A percentile compares a stretch with the other conserved stretches of the same genome.
These are phyloP conservation scores for Pogona vitticeps DNA, from an alignment of 2,113 vertebrate species.

Conservation along the genomic window DNA sequence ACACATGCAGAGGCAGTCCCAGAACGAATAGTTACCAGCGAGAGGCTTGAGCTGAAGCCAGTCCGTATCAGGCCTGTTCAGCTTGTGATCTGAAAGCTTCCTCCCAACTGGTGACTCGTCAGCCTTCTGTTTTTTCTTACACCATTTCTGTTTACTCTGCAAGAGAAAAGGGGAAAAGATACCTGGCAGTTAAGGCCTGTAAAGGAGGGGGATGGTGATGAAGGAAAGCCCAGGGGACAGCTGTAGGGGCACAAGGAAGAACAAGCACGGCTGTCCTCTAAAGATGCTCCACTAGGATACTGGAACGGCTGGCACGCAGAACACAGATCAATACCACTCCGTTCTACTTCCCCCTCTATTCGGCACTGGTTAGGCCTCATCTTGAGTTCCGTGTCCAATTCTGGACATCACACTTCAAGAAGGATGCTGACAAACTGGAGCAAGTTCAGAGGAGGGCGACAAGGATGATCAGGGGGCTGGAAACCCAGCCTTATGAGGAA, in stretches of 20 bases:
- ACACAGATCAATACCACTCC: neutral
- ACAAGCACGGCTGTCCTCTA: neutral
- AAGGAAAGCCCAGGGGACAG: neutral
- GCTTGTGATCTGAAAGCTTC: constrained; percentile 93
- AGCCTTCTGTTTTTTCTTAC: constrained; percentile 72
- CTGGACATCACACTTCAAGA: too few species aligned
- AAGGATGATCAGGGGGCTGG: too few species aligned
- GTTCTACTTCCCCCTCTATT: neutral
- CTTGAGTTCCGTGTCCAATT: too few species aligned
- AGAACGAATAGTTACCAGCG: constrained; percentile 74
- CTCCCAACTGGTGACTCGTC: constrained; percentile 88
- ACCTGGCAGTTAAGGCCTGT: neutral
- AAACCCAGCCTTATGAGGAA: too few species aligned
- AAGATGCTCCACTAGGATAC: neutral
- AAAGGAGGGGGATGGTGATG: neutral
- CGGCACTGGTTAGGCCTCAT: too few species aligned
- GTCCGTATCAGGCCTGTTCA: constrained; percentile 92
- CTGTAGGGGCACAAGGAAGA: neutral
- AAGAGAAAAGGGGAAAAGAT: constrained; percentile 10
- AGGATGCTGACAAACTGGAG: too few species aligned
- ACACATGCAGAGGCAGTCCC: constrained; percentile 1
- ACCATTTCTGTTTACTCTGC: constrained; percentile 85
- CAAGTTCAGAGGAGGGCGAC: too few species aligned
- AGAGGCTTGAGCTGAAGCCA: constrained; percentile 94
- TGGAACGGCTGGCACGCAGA: neutral